A percentile compares a stretch with the other conserved stretches of the same genome.
Conservation (phyloP, 2,797 vertebrate genomes). For the Cynodonichthys magdalenae region DNA sequence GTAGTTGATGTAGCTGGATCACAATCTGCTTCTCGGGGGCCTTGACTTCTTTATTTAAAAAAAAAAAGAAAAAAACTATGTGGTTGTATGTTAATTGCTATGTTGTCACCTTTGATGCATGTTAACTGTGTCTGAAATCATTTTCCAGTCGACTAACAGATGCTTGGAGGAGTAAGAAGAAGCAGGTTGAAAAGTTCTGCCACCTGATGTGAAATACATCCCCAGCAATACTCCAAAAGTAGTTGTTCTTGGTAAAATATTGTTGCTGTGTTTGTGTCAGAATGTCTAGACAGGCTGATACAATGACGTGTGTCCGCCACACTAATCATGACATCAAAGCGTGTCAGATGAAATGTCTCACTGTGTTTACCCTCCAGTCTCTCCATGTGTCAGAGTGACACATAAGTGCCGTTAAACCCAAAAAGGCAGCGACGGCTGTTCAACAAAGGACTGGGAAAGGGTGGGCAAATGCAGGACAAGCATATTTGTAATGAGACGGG, state of each 20-base stretch:
- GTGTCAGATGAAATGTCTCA: constrained; percentile 42
- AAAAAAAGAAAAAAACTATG: background rate
- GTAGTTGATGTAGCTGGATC: constrained; percentile 17
- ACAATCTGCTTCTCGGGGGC: constrained; percentile 16
- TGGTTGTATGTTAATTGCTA: constrained; percentile 23
- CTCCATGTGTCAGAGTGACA: constrained; percentile 70
- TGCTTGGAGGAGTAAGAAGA: constrained; percentile 17
- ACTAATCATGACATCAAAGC: constrained; percentile 51
- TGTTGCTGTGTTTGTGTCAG: constrained; percentile 27
- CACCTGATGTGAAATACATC: constrained; percentile 10
- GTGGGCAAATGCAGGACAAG: constrained; percentile 72
- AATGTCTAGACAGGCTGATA: constrained; percentile 35
- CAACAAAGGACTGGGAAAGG: constrained; percentile 46
- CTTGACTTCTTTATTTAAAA: constrained; percentile 3
- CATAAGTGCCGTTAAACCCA: constrained; percentile 66
- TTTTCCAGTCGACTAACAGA: constrained; percentile 8
- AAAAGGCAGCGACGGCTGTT: constrained; percentile 29
- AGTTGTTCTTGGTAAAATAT: constrained; percentile 4
- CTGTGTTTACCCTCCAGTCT: constrained; percentile 63
- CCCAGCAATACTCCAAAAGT: constrained; percentile 5
- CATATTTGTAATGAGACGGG: constrained; percentile 78
- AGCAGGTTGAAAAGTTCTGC: background rate
- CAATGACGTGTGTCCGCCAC: constrained; percentile 13
- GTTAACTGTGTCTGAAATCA: constrained; percentile 23
- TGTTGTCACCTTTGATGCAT: constrained; percentile 21